Base-by-base conservation (phyloP, 1,140 invertebrate genomes). In the Macrobrachium rosenbergii region DNA sequence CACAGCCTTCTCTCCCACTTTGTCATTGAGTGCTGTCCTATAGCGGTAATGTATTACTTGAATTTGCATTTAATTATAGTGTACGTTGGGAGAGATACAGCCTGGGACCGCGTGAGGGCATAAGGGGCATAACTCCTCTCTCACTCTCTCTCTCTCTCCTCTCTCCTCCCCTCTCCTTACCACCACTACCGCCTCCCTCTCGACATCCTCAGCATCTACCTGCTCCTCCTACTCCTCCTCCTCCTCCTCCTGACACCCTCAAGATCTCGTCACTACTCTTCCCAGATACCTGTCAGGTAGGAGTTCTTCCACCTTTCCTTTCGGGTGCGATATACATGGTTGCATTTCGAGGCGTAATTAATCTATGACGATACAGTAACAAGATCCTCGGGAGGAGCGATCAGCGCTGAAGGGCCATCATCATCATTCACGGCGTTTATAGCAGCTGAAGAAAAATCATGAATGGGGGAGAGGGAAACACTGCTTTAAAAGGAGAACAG, bases 1-100 rank as follows among this genome's bases (percentile, higher is more conserved):
- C 81, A 82, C 81, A 82, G 16, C 67, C 67, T 23, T 82, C 64
- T 17, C 45, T 45, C 52, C 60, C 67, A 82, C 81, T 82, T 82
- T 82, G 67, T 82, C 81, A 82, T 82, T 82, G 81, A 82, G 81
- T 23, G 37, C 81, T 82, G 81, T 72, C 81, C 81, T 82, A 82
- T 73, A 82, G 28, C 67, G n/a, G 43, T 82, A 82, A 82, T 82
- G 43, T 73, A 73, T 82, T 82, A 58, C 81, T 59, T n/a, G 64
- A 72, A 82, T 82, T 82, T 82, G 67, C 81, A 82, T 73, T 82
- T 72, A 82, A 82, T 73, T 82, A 73, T 73, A 82, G 67, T 73
- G 67, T 82, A 60, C 67, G 17, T 10, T 60, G 64, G 45, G 64
- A 82, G 64, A 82, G 45, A 72, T 52, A 73, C 67, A 43, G 59